Evolutionary conservation across 2,797 vertebrate species (phyloP), one percentile per base, ranked within the genome.

Genomic region (Crocodylus rhombifer): DNA sequence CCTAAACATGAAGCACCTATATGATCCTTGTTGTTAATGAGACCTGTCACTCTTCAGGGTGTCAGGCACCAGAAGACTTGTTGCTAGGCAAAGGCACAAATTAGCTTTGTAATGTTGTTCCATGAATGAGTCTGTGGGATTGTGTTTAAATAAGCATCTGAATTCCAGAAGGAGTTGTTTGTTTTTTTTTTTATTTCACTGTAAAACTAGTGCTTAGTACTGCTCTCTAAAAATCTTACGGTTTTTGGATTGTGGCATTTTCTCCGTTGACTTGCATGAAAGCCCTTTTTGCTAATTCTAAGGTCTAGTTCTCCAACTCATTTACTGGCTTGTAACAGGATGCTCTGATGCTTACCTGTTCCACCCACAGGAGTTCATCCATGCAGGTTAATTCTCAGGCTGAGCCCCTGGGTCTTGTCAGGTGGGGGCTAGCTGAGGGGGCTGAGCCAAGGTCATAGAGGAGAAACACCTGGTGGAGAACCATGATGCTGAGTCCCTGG

Each of bases 71-170:
- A 87, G 84, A 36, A 78, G 33, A 69, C 89, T 96, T 56, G 94
- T 96, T 96, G 94, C 94, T 96, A 96, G 74, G 93, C 93, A 94
- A 91, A 93, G 82, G 81, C 88, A 94, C 89, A 90, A 89, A 94
- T 56, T 30, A 61, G 17, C 36, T 26, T 69, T 6, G 1, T 74
- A 80, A 80, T n/a, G 73, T 83, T 0, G 0, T 65, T 92, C 81
- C 62, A 17, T 64, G 91, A 82, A 85, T 10, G 74, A 92, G 63
- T 26, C 84, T 90, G 85, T 51, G 82, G 61, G 69, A 91, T 77
- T 64, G 76, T 73, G 82, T 94, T 89, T 76, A 60, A 90, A 80
- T 28, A 90, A 94, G 82, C 75, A 87, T 73, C 7, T 80, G 86
- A 86, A 61, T 87, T 94, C 85, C 84, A 86, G 86, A 30, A 1